Conservation (phyloP, 2,888 invertebrate species). For the Chaetoderma sp. region DNA sequence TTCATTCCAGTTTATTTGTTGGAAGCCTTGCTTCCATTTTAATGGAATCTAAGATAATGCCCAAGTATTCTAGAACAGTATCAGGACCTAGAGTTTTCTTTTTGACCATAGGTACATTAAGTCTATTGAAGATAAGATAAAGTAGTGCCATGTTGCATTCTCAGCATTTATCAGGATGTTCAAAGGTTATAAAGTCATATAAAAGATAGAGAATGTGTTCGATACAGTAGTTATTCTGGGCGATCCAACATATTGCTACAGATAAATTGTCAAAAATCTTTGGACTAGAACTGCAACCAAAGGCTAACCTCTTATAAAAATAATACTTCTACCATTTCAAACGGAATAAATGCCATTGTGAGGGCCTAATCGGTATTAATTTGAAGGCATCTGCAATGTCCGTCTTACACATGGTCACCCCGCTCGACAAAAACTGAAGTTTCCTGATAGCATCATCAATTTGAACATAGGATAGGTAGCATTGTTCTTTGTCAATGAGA, state of each 20-base stretch:
- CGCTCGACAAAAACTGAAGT: background rate
- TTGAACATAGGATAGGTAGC: background rate
- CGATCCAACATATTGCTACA: background rate
- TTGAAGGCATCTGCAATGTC: conserved; percentile 19
- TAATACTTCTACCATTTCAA: conserved; percentile 8
- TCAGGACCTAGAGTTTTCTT: no score
- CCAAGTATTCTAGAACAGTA: no score
- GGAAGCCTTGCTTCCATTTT: no score
- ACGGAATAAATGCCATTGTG: background rate
- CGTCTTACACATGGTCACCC: conserved; percentile 5
- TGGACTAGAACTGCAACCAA: conserved; percentile 4
- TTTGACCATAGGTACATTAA: no score
- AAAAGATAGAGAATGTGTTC: background rate
- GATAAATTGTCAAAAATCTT: conserved; percentile 1
- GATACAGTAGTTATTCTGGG: background rate
- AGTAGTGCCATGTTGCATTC: background rate
- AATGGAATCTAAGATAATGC: no score
- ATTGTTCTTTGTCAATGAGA: conserved; percentile 12
- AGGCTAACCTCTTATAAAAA: background rate
- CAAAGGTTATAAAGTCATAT: conserved; percentile 1
- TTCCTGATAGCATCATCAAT: conserved; percentile 5
- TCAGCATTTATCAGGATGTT: background rate
- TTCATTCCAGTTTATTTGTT: no score
- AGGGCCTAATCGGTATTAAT: background rate
- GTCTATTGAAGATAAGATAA: no score